phyloP scores from a whole-genome alignment of 2,888 invertebrate species.

The Microctonus aethiopoides region DNA sequence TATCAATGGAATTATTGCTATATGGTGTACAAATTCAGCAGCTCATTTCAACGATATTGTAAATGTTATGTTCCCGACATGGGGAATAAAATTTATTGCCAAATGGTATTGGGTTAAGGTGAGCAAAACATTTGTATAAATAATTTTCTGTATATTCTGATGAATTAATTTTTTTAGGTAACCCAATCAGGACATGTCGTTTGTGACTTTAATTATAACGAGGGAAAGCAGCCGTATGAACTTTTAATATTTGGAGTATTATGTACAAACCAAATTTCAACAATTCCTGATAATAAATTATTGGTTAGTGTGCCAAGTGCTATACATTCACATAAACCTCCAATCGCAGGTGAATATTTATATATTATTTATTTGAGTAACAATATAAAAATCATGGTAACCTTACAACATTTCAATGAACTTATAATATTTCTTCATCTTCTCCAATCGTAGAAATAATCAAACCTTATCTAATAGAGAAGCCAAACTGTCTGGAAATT shows the following conservation, averaged over 20 bases:
- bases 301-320: constrained; percentile 90
- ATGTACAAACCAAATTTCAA: constrained; percentile 54
- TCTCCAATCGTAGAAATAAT: constrained; percentile 73
- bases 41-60: constrained; percentile 77
- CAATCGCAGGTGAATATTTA: constrained; percentile 74
- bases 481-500: constrained; percentile 82
- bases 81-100: constrained; percentile 79
- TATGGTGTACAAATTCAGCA: constrained; percentile 93
- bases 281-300: constrained; percentile 70
- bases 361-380: background rate
- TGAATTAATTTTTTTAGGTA: constrained; percentile 67
- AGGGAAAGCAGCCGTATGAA: constrained; percentile 91
- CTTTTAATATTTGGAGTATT: constrained; percentile 75
- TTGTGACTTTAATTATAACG: constrained; percentile 74
- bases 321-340: constrained; percentile 96
- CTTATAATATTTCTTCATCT: background rate
- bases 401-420: background rate
- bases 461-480: constrained; percentile 69
- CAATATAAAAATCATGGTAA: background rate
- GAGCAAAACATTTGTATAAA: constrained; percentile 36
- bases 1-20: constrained; percentile 76
- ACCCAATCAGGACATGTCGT: constrained; percentile 77
- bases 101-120: constrained; percentile 93
- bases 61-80: constrained; percentile 79
- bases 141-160: background rate